A percentile compares a stretch with the other conserved stretches of the same genome.
Conservation (phyloP, 64 coral and sea anemone genomes). For the Montipora cactus region DNA sequence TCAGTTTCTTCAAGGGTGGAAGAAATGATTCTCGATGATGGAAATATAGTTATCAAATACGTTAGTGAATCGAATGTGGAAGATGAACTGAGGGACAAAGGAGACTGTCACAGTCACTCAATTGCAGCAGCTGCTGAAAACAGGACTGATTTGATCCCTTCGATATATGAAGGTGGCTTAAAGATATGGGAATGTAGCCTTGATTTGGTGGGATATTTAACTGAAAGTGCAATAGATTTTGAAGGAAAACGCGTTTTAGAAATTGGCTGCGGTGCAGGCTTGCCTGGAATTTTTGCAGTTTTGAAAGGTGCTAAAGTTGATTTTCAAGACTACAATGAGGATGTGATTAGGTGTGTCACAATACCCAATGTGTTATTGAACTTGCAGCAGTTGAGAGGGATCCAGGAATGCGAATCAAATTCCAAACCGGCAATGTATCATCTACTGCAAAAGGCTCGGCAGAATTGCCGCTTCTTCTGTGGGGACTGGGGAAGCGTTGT, state of each 20-base stretch:
- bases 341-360: slow-evolving; percentile 89
- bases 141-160: slow-evolving; percentile 83
- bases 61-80: not conserved
- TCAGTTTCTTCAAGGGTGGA: not conserved
- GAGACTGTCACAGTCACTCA: not conserved
- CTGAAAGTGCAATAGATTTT: slow-evolving; percentile 67
- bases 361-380: slow-evolving; percentile 90
- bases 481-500: slow-evolving; percentile 85
- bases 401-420: not conserved
- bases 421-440: not conserved
- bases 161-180: slow-evolving; percentile 94
- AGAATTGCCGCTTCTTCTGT: slow-evolving; percentile 78
- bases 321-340: slow-evolving; percentile 97
- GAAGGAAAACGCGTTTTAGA: slow-evolving; percentile 80
- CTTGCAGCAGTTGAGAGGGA: not conserved
- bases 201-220: slow-evolving; percentile 83
- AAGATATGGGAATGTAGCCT: slow-evolving; percentile 98
- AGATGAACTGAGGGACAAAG: slow-evolving; percentile 9
- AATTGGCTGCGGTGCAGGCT: slow-evolving; percentile 89
- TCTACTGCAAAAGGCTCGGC: not conserved
- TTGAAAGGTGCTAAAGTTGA: slow-evolving; percentile 80
- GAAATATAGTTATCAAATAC: not conserved
- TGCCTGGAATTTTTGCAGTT: slow-evolving; percentile 85
- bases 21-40: not conserved
- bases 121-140: slow-evolving; percentile 65